Evolutionary conservation across 2,888 invertebrate species (phyloP).

Genomic region (Desoria tigrina): DNA sequence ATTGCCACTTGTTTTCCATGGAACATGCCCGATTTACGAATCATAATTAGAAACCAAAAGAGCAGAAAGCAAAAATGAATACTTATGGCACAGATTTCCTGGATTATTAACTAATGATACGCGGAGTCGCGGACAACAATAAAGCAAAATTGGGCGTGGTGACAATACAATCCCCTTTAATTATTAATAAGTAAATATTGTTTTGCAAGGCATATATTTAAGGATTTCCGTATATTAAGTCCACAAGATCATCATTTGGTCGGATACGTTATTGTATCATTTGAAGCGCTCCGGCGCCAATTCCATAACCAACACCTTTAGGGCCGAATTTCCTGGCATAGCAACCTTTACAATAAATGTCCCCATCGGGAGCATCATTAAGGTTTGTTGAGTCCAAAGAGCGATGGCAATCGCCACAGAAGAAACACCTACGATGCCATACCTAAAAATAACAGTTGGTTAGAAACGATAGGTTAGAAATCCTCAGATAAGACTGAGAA

Average conservation of each 20-base stretch:
- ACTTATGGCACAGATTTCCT: no score
- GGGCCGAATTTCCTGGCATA: slow-evolving; percentile 85
- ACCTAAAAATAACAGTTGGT: no score
- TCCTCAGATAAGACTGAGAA: not conserved
- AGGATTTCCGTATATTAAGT: no score
- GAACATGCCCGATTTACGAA: no score
- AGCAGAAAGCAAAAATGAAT: not conserved
- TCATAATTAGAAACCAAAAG: not conserved
- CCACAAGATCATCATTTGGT: no score
- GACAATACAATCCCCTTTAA: no score
- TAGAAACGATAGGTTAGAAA: slow-evolving; percentile 12
- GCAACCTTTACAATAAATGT: slow-evolving; percentile 90
- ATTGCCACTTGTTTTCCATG: no score
- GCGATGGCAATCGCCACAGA: slow-evolving; percentile 82
- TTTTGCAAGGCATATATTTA: no score
- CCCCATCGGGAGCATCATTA: slow-evolving; percentile 87
- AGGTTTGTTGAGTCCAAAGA: slow-evolving; percentile 86
- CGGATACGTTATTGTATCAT: no score
- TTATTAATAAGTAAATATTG: no score
- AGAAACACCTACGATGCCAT: slow-evolving; percentile 93
- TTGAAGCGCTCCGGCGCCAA: slow-evolving; percentile 37
- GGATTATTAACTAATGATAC: no score
- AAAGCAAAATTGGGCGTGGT: not conserved
- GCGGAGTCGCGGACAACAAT: not conserved
- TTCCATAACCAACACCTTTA: slow-evolving; percentile 62